phyloP scores from a whole-genome alignment of 1,140 invertebrate species.

The Himalopsyche phryganea region DNA sequence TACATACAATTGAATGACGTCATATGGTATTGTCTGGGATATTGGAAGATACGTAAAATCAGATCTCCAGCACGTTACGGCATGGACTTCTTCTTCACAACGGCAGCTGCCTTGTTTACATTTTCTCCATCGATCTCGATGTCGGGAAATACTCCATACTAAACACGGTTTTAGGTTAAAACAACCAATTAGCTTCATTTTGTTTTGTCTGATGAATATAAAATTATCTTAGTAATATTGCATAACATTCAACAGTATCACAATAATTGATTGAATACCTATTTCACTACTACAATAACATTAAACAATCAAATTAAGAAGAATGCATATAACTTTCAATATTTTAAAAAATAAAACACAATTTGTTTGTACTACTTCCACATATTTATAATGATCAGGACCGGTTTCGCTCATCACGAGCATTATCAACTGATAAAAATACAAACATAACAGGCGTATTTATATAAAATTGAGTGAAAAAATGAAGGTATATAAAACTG shows the following conservation, averaged over 20 bases:
- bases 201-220: background rate
- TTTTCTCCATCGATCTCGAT: conserved; percentile 63
- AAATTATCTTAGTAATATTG: background rate
- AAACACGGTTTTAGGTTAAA: conserved; percentile 8
- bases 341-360: too few relatives aligned
- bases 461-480: too few relatives aligned
- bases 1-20: conserved; percentile 65
- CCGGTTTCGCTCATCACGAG: too few relatives aligned
- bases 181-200: background rate
- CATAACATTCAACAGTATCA: background rate
- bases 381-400: too few relatives aligned
- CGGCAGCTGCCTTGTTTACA: conserved; percentile 68
- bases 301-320: too few relatives aligned
- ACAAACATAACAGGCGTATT: too few relatives aligned
- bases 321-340: too few relatives aligned
- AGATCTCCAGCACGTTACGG: conserved; percentile 70
- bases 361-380: too few relatives aligned
- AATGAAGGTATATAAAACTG: too few relatives aligned
- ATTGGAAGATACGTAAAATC: conserved; percentile 60
- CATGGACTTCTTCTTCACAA: conserved; percentile 61
- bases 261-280: too few relatives aligned
- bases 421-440: too few relatives aligned
- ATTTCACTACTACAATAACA: too few relatives aligned
- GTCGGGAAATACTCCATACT: conserved; percentile 66
- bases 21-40: conserved; percentile 65